These are phyloP conservation scores for Pogoniulus pusillus DNA, from an alignment of 2,797 vertebrate species.

Conservation along the genomic window DNA sequence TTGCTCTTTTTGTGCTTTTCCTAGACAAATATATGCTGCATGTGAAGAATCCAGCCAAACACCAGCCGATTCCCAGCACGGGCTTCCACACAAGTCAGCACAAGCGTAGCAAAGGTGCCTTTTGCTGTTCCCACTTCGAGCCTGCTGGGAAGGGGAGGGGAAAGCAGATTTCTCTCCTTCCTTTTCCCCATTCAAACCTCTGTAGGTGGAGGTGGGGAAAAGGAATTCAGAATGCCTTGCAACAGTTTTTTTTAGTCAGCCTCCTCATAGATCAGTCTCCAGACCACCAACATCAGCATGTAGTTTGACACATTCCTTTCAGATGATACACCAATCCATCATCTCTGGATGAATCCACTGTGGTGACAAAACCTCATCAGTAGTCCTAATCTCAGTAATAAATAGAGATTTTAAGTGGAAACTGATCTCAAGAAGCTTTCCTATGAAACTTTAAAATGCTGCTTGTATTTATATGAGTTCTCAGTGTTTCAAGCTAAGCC, in stretches of 20 bases:
- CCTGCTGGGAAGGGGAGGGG: too few species aligned
- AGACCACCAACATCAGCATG: neutral
- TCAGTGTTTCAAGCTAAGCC: neutral
- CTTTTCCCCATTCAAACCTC: too few species aligned
- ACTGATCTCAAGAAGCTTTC: neutral
- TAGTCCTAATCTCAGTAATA: neutral
- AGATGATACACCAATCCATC: neutral
- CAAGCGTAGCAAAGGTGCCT: too few species aligned
- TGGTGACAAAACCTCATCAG: neutral
- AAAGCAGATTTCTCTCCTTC: too few species aligned
- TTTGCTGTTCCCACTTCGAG: too few species aligned
- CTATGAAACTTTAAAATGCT: neutral
- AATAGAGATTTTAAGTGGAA: neutral
- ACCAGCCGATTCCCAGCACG: too few species aligned
- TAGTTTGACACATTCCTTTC: neutral
- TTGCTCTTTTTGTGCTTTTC: too few species aligned
- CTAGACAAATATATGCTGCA: too few species aligned
- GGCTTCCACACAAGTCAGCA: too few species aligned
- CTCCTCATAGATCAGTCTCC: neutral
- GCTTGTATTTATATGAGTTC: neutral
- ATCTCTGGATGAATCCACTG: neutral
- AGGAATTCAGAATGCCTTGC: too few species aligned
- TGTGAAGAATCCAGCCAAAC: too few species aligned
- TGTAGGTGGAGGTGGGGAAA: too few species aligned
- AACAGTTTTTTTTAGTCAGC: neutral